These are phyloP conservation scores for Mustelus asterias DNA, from an alignment of 2,113 vertebrate genomes.

Conservation along the genomic window DNA sequence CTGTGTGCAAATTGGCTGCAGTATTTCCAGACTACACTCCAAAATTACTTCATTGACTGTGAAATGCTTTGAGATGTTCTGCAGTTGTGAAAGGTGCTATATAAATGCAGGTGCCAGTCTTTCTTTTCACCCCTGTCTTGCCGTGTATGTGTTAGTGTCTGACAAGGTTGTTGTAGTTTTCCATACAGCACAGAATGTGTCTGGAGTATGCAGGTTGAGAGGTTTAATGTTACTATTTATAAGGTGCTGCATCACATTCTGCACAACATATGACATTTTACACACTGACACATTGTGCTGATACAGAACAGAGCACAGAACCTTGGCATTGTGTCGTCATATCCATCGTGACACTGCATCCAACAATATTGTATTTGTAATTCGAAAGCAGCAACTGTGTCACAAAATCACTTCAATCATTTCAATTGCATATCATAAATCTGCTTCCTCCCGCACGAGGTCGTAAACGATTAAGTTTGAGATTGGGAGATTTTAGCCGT, in stretches of 20 bases:
- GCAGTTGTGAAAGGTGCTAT: background rate
- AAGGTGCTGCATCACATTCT: background rate
- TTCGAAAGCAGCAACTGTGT: background rate
- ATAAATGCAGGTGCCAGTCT: background rate
- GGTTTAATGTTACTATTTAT: constrained; percentile 14
- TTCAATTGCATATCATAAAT: background rate
- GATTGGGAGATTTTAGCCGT: background rate
- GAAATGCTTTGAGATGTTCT: background rate
- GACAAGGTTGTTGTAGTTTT: background rate
- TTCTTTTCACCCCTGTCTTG: background rate
- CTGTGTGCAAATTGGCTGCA: background rate
- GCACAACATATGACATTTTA: background rate
- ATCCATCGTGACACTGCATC: background rate
- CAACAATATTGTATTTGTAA: background rate
- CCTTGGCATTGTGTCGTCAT: background rate
- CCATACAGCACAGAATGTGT: background rate
- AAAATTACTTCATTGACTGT: background rate
- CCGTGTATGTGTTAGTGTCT: background rate
- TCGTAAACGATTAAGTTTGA: background rate
- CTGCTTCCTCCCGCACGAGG: background rate
- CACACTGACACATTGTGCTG: background rate
- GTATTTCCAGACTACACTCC: background rate
- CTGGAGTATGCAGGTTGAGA: background rate
- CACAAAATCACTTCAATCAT: background rate
- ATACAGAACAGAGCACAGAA: background rate